These are phyloP conservation scores for Micromussa lordhowensis DNA, from an alignment of 92 coral and sea anemone species.

Conservation along the genomic window DNA sequence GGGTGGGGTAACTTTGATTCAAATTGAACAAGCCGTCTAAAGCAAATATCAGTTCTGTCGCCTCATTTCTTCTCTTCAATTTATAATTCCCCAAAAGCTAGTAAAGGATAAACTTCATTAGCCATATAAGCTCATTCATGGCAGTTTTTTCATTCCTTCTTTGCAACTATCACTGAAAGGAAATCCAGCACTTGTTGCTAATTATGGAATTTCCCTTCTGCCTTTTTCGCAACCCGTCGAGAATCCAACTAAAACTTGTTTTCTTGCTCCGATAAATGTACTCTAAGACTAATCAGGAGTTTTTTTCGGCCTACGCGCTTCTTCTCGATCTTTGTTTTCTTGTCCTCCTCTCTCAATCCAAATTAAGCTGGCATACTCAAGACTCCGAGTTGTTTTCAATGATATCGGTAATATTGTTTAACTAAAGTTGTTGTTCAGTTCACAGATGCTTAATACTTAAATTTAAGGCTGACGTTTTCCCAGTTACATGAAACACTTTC, in stretches of 20 bases:
- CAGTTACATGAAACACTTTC: not conserved
- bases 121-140: not conserved
- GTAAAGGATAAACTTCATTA: not conserved
- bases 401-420: not conserved
- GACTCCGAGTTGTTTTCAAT: not conserved
- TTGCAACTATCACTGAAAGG: not conserved
- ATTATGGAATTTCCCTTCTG: not conserved
- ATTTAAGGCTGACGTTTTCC: not conserved
- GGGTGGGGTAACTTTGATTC: not conserved
- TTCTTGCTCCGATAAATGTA: not conserved
- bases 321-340: not conserved
- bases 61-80: not conserved
- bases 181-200: not conserved
- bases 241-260: not conserved
- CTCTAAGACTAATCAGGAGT: not conserved
- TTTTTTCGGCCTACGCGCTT: not conserved
- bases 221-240: not conserved
- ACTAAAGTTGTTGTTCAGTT: not conserved
- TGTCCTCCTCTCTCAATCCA: not conserved
- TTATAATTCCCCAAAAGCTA: not conserved
- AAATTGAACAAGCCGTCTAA: not conserved
- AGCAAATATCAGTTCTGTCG: slow-evolving; percentile 8
- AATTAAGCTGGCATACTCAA: not conserved
- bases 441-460: no score
- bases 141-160: not conserved